Conservation (phyloP, 1,140 invertebrate species). For the Scylla paramamosain region DNA sequence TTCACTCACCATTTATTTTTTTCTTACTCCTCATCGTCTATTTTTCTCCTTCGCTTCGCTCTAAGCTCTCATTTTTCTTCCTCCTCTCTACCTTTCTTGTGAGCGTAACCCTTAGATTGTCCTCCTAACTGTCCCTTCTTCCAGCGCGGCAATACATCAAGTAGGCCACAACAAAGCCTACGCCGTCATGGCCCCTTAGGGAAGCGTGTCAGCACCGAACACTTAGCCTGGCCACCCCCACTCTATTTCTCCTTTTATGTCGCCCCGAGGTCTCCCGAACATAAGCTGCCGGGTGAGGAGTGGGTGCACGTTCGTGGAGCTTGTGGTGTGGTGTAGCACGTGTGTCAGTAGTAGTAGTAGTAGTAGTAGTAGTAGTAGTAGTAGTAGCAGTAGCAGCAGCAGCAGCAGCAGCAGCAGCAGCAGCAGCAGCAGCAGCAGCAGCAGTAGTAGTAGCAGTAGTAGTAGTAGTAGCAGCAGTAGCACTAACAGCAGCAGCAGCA, state of each 20-base stretch:
- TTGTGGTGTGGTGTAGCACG: not conserved
- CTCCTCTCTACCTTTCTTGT: not conserved
- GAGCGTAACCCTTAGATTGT: no score
- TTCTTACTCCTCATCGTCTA: no score
- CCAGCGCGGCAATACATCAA: not conserved
- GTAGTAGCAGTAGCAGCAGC: not conserved
- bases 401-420: not conserved
- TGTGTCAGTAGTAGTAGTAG: not conserved
- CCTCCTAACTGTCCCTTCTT: no score
- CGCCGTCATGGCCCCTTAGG: no score
- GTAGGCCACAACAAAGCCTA: not conserved
- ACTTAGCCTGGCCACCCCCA: no score
- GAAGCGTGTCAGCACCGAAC: no score
- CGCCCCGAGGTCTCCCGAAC: no score
- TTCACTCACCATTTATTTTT: not conserved
- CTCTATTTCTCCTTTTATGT: no score
- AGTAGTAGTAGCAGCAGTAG: no score
- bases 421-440: constrained; percentile 10
- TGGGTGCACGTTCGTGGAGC: no score
- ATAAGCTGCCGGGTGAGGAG: no score
- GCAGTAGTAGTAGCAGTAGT: not conserved
- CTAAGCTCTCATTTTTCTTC: not conserved
- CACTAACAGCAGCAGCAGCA: no score
- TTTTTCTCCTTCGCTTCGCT: not conserved
- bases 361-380: constrained; percentile 39